These are phyloP conservation scores for Chydorus sphaericus DNA, from an alignment of 2,888 invertebrate species.

Conservation along the genomic window DNA sequence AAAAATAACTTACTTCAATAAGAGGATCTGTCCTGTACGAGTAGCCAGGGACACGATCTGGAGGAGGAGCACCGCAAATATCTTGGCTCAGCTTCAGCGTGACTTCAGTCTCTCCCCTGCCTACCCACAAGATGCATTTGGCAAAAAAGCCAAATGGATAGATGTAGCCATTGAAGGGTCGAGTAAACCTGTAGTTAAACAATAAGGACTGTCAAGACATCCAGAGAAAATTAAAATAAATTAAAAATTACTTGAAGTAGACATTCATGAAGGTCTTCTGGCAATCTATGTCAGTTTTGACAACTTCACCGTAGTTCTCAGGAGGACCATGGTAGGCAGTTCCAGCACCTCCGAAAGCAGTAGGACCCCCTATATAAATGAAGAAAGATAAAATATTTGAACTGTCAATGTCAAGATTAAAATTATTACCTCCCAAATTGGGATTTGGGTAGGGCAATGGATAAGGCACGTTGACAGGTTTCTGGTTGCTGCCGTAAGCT, in stretches of 20 bases:
- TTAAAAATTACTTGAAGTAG: constrained; percentile 16
- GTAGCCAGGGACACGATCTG: constrained; percentile 4
- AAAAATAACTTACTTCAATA: constrained; percentile 16
- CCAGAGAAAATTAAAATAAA: neutral
- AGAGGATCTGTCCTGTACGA: constrained; percentile 16
- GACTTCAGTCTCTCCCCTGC: constrained; percentile 15
- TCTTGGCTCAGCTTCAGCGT: constrained; percentile 17
- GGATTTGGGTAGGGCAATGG: too few relatives aligned
- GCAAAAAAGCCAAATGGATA: constrained; percentile 18
- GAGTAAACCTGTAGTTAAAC: constrained; percentile 17
- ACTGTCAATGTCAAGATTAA: too few relatives aligned
- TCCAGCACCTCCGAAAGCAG: constrained; percentile 2
- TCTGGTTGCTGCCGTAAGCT: too few relatives aligned
- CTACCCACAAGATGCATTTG: constrained; percentile 18
- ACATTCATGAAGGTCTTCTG: constrained; percentile 18
- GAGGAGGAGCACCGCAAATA: constrained; percentile 18
- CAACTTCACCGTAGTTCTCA: constrained; percentile 9
- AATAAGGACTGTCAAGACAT: neutral
- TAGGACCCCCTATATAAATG: constrained; percentile 10
- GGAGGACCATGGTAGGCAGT: neutral
- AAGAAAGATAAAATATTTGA: too few relatives aligned
- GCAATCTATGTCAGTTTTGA: constrained; percentile 17
- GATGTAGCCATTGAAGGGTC: constrained; percentile 18
- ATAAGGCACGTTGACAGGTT: too few relatives aligned
- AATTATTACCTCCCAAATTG: too few relatives aligned